Percentiles rank a stretch among this genome's conserved stretches.
phyloP scores from a whole-genome alignment of 2,888 invertebrate genomes.

The Aethes cnicana region DNA sequence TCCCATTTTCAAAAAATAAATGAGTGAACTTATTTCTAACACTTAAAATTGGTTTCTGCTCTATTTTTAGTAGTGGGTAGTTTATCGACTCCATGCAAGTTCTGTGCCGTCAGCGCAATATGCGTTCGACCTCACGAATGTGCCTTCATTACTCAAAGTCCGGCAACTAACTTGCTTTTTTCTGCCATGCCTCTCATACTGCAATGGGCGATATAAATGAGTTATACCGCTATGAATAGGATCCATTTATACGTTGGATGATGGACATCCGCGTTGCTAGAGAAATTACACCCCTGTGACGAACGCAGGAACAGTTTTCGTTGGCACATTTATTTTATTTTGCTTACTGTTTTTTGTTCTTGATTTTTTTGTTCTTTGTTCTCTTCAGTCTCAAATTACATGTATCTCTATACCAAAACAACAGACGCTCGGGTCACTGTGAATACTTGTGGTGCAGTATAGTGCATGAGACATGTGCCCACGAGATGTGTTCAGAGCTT shows the following conservation, averaged over 20 bases:
- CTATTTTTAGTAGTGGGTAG: too few species aligned
- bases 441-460: too few species aligned
- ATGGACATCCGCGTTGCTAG: slow-evolving; percentile 24
- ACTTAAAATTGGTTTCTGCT: too few species aligned
- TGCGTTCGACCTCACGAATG: slow-evolving; percentile 70
- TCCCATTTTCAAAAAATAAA: too few species aligned
- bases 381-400: too few species aligned
- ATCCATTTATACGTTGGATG: slow-evolving; percentile 33
- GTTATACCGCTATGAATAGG: slow-evolving; percentile 39
- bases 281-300: slow-evolving; percentile 22
- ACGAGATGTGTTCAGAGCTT: too few species aligned
- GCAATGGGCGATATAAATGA: slow-evolving; percentile 40
- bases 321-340: slow-evolving; percentile 25
- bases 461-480: too few species aligned
- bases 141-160: slow-evolving; percentile 75
- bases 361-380: neutral
- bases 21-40: too few species aligned
- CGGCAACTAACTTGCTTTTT: slow-evolving; percentile 56
- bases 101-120: slow-evolving; percentile 55
- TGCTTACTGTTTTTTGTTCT: slow-evolving; percentile 1
- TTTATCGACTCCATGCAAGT: slow-evolving; percentile 7
- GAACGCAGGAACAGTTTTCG: slow-evolving; percentile 6
- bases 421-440: too few species aligned
- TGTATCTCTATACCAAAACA: too few species aligned
- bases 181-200: slow-evolving; percentile 45